These are phyloP conservation scores for Lepisosteus osseus DNA, from an alignment of 2,113 vertebrate genomes.

Conservation along the genomic window DNA sequence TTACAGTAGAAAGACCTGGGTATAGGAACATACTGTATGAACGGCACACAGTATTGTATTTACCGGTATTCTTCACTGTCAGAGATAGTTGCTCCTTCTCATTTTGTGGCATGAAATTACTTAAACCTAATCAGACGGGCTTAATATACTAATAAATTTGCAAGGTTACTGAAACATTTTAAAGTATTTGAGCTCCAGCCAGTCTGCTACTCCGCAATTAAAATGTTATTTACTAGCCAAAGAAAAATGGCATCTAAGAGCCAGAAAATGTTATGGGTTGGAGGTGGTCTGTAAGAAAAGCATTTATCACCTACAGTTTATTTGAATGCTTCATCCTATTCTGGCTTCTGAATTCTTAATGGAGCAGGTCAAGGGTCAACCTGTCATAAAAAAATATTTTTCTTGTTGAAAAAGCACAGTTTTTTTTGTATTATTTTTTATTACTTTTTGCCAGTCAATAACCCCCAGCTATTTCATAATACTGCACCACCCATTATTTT, in stretches of 20 bases:
- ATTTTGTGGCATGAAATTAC: background rate
- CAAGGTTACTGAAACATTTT: background rate
- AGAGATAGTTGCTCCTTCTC: background rate
- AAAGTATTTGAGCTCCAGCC: background rate
- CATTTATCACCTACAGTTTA: constrained; percentile 4
- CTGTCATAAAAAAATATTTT: background rate
- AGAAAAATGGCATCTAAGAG: constrained; percentile 2
- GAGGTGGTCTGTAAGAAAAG: constrained; percentile 10
- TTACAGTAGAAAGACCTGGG: too few species aligned
- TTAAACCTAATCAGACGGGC: background rate
- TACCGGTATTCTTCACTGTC: too few species aligned
- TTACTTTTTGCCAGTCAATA: too few species aligned
- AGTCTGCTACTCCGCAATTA: background rate
- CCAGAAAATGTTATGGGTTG: background rate
- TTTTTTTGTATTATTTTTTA: too few species aligned
- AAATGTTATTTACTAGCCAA: constrained; percentile 1
- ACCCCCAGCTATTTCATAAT: too few species aligned
- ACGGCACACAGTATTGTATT: too few species aligned
- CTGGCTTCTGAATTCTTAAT: background rate
- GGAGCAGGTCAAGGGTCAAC: background rate
- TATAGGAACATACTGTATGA: too few species aligned
- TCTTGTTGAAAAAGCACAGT: too few species aligned
- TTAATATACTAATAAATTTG: constrained; percentile 2
- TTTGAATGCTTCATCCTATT: background rate
- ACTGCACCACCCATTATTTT: too few species aligned